Evolutionary conservation across 2,113 vertebrate genomes (phyloP), one percentile per base, ranked within the genome.

Genomic region (Triplophysa rosa): DNA sequence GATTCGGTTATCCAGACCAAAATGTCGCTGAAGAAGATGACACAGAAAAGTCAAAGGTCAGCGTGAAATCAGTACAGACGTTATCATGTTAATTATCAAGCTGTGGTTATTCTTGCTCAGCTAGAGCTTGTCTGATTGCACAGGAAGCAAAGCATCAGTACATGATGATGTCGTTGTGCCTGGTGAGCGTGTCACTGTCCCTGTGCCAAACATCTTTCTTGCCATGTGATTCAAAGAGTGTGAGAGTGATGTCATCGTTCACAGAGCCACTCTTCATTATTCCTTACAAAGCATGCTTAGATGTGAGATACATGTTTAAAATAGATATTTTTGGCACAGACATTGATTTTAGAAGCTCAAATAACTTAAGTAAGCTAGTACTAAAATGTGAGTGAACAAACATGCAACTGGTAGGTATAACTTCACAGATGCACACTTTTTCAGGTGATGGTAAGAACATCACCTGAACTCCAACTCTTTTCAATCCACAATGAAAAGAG

Each of bases 181-280:
- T 45, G 49, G 81, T 84, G 84, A 84, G 83, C 61, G 26, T 85
- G 81, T 84, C 84, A 6, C 83, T 82, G 56, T 78, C 81, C 74
- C 33, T 33, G 83, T 87, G 87, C 85, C 81, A 77, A 85, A 74
- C 87, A 85, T 88, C 54, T 83, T 70, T 78, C 61, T 2, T 13
- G 42, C 83, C 87, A 77, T 89, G 90, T 90, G 91, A 91, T 83
- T 67, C 47, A 40, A 45, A 58, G 56, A 64, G 54, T 40, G 70
- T 79, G 54, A 67, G 47, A 37, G 40, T 84, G 82, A 84, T 66
- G 78, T 84, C 82, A 16, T 40, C 49, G 67, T 63, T 33, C 67
- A 42, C 62, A 59, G 71, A 42, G 21, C 11, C 49, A 16, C n/a
- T 17, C 5, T 17, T 17, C 49, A 19, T 29, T 54, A 6, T 26